Evolutionary conservation across 92 coral and sea anemone species (phyloP).

Genomic region (Palythoa grandis): DNA sequence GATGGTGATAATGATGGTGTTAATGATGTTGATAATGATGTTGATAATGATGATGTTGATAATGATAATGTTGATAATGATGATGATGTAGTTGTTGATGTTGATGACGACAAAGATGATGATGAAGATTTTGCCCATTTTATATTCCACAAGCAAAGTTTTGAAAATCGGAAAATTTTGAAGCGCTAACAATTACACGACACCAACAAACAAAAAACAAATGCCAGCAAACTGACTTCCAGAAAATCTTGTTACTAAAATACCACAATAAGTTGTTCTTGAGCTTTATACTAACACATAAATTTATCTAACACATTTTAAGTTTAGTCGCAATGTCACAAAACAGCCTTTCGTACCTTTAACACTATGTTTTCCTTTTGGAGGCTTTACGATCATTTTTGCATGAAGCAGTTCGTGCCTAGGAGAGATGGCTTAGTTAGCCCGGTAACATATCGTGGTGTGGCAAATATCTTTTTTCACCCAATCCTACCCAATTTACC

Average conservation of each 20-base stretch:
- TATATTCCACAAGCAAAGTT: too few relatives aligned
- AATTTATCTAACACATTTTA: background rate
- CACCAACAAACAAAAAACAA: too few relatives aligned
- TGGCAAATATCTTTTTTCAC: too few relatives aligned
- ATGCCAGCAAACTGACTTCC: too few relatives aligned
- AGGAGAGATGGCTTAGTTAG: background rate
- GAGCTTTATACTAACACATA: background rate
- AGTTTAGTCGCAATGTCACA: background rate
- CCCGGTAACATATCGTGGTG: background rate
- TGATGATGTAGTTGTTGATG: background rate
- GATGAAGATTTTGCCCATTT: too few relatives aligned
- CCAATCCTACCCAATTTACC: too few relatives aligned
- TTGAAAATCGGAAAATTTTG: too few relatives aligned
- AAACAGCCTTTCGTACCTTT: slow-evolving; percentile 69
- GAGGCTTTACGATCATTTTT: slow-evolving; percentile 77
- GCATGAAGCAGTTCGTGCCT: slow-evolving; percentile 94
- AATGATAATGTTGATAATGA: background rate
- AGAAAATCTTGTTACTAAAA: too few relatives aligned
- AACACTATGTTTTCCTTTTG: slow-evolving; percentile 98
- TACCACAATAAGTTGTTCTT: too few relatives aligned
- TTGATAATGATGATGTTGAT: background rate
- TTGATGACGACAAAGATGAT: background rate
- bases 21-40: too few relatives aligned
- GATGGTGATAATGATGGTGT: background rate
- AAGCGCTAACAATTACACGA: too few relatives aligned